Evolutionary conservation across 2,888 invertebrate genomes (phyloP).

Genomic region (Arrhopalites spinosus): DNA sequence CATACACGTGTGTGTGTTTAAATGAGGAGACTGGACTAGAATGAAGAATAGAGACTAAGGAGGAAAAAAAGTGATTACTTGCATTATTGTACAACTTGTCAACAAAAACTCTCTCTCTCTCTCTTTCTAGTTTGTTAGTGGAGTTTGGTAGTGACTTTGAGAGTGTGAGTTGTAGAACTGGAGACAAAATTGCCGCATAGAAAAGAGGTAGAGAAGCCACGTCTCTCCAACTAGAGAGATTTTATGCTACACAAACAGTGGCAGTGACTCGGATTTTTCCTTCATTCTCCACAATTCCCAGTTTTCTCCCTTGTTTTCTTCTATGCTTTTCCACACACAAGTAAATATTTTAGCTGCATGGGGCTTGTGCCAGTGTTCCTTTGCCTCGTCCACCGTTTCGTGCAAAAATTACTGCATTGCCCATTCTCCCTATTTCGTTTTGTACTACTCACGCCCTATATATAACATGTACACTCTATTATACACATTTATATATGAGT

Average conservation of each 20-base stretch:
- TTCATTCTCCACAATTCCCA: neutral
- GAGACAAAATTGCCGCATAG: conserved; percentile 1
- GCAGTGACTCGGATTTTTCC: neutral
- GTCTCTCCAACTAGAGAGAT: neutral
- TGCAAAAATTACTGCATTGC: conserved; percentile 33
- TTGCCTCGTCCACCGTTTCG: conserved; percentile 9
- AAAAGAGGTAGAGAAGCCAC: neutral
- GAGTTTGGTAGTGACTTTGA: neutral
- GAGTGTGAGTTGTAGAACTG: neutral
- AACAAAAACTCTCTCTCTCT: too few relatives aligned
- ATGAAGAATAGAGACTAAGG: neutral
- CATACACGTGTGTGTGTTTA: too few relatives aligned
- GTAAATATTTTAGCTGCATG: conserved; percentile 36
- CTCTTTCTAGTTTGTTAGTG: neutral
- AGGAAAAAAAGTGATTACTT: neutral
- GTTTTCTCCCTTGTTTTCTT: neutral
- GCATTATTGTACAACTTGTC: neutral
- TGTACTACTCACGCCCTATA: neutral
- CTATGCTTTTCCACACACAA: neutral
- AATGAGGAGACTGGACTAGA: neutral
- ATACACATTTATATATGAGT: neutral
- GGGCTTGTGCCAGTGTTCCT: neutral
- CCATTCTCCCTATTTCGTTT: neutral
- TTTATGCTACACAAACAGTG: neutral
- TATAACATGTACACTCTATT: neutral